Percentiles rank a stretch among this genome's conserved stretches.
These are phyloP conservation scores for Globia sparganii DNA, from an alignment of 2,888 invertebrate genomes.

Conservation along the genomic window DNA sequence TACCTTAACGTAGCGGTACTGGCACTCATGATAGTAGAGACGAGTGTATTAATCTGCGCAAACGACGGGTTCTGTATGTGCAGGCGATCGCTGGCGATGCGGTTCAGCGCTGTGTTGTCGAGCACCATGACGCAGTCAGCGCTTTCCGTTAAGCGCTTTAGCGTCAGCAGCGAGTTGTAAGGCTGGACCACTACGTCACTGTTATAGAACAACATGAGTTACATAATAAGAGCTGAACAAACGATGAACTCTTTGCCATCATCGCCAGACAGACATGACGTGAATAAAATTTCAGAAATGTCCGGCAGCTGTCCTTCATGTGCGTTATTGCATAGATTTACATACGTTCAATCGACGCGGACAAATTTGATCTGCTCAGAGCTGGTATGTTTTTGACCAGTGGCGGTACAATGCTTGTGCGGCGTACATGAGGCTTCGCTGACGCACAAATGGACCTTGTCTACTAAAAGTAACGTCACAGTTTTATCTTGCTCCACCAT, in stretches of 20 bases:
- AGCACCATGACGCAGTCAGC: conserved; percentile 99
- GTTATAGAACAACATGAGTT: conserved; percentile 61
- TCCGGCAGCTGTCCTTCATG: neutral
- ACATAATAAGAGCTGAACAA: neutral
- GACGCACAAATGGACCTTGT: neutral
- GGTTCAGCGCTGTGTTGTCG: conserved; percentile 99
- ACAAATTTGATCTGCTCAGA: neutral
- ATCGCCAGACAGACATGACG: neutral
- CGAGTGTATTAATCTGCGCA: conserved; percentile 98
- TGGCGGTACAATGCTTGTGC: neutral
- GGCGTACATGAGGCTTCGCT: neutral
- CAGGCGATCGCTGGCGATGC: conserved; percentile 97
- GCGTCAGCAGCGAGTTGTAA: conserved; percentile 98
- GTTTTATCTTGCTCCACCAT: neutral
- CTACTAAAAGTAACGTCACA: neutral
- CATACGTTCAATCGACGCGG: neutral
- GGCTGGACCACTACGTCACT: conserved; percentile 99
- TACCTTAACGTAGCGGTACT: conserved; percentile 98
- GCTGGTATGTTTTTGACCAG: neutral
- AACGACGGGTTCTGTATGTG: conserved; percentile 99
- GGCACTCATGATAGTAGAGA: conserved; percentile 99
- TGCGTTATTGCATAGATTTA: neutral
- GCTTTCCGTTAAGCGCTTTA: conserved; percentile 98
- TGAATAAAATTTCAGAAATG: neutral
- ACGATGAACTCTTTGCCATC: neutral